Base-by-base conservation (phyloP, 2,113 vertebrate species). In the Sinosuthora webbiana region DNA sequence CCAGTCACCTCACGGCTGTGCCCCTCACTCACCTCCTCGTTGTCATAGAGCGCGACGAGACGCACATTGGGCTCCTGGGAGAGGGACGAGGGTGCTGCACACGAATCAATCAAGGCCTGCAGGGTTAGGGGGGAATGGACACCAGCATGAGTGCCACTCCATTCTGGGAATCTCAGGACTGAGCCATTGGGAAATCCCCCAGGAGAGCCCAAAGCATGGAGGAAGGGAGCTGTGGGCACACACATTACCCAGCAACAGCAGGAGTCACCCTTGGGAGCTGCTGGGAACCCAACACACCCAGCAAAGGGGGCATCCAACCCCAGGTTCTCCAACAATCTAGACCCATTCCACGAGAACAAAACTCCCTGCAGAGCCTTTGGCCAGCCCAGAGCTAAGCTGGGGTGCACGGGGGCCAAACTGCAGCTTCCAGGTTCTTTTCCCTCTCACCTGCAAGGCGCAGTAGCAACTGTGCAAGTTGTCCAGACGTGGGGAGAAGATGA, bases 381-480 rank as follows among this genome's bases (percentile, higher is more conserved):
- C 35, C 25, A 50, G 23, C 49, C 55, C 42, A n/a, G 39, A 65
- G 45, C 15, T 1, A 6, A 71, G 50, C 6, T 4, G 3, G 18
- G 41, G 15, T 57, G 23, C 0, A 0, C 2, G 2, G 7, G 10
- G 11, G 13, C 35, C 52, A 42, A 0, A 0, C 21, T 42, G 30
- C 5, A 11, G 31, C 14, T n/a, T 83, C 44, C 17, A 73, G 23
- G 33, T 18, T 81, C 27, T 50, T n/a, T 52, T 27, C 12, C 11
- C 5, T 28, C 97, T 96, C 89, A 99, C 99, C 98, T 99, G 98
- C 90, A 99, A 98, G 91, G 99, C 99, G 13, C 99, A 99, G 98
- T 98, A 99, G 98, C 99, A 99, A 98, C 99, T 99, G 97, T 99
- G 99, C 41, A 99, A 98, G 87, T 99, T 99, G 97, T 99, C 99